A percentile compares a stretch with the other conserved stretches of the same genome.
These are phyloP conservation scores for Parazoanthus atlanticus DNA, from an alignment of 92 coral and sea anemone genomes.

Conservation along the genomic window DNA sequence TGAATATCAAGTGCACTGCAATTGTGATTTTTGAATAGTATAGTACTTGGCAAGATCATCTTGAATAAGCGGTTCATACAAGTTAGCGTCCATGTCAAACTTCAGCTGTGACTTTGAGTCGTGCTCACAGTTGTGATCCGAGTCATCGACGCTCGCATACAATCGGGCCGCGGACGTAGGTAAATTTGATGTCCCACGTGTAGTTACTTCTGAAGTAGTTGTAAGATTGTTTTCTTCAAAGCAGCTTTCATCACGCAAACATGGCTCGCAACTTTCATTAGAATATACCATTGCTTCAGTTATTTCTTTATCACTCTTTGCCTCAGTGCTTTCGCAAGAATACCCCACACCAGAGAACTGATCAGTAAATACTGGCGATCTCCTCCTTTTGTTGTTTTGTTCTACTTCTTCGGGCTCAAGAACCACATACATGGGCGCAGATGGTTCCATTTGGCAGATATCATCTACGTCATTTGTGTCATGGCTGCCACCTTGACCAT, in stretches of 20 bases:
- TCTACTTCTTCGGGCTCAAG: neutral
- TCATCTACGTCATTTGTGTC: neutral
- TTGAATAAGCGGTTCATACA: neutral
- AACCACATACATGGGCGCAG: neutral
- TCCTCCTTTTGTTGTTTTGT: neutral
- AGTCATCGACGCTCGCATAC: neutral
- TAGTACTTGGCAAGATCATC: constrained; percentile 10
- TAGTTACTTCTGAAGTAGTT: neutral
- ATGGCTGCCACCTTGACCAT: neutral
- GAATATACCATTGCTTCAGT: neutral
- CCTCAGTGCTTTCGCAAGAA: neutral
- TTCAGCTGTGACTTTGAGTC: neutral
- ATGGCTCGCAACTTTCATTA: neutral
- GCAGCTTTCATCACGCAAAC: neutral
- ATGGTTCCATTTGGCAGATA: neutral
- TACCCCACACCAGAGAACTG: neutral
- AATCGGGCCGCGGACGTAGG: neutral
- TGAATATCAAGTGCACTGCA: neutral
- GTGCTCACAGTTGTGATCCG: neutral
- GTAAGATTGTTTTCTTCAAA: neutral
- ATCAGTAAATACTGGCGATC: neutral
- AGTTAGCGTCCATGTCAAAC: neutral
- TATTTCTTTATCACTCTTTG: neutral
- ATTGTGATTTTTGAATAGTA: neutral
- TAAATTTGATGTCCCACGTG: neutral